Percentiles rank a stretch among this genome's conserved stretches.
Evolutionary conservation across 2,888 invertebrate genomes (phyloP).

Genomic region (Mylabris sibirica): DNA sequence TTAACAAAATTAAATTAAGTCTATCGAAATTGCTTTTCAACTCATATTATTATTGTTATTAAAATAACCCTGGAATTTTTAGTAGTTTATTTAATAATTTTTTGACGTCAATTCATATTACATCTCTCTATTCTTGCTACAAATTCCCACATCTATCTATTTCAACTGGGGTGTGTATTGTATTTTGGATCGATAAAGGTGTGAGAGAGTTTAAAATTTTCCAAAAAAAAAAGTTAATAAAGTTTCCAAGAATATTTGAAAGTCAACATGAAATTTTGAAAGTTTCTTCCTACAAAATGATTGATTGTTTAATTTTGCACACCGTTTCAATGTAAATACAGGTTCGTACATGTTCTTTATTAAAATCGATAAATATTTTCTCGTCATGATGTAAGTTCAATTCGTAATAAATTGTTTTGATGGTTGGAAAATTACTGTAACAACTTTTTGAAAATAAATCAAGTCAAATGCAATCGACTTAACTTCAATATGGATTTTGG

Average conservation of each 20-base stretch:
- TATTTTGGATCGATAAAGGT: not conserved
- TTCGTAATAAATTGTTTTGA: not conserved
- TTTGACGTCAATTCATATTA: slow-evolving; percentile 6
- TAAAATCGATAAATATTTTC: slow-evolving; percentile 4
- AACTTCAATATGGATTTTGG: not conserved
- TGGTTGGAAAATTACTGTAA: not conserved
- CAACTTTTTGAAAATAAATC: not conserved
- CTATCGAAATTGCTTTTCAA: not conserved
- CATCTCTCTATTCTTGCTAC: not conserved
- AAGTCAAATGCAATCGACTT: not conserved
- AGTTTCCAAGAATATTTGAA: not conserved
- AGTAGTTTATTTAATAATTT: not conserved
- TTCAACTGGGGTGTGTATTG: not conserved
- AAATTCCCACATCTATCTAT: not conserved
- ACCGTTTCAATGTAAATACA: not conserved
- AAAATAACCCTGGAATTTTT: slow-evolving; percentile 10
- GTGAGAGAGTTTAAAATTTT: not conserved
- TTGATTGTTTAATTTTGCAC: not conserved
- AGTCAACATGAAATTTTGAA: not conserved
- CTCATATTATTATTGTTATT: not conserved
- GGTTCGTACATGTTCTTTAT: not conserved
- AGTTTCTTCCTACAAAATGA: not conserved
- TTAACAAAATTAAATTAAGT: not conserved
- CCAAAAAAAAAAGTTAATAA: not conserved
- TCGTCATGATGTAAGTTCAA: not conserved